A percentile compares a stretch with the other conserved stretches of the same genome.
Evolutionary conservation across 1,140 invertebrate species (phyloP).

Genomic region (Drosophila burlai): DNA sequence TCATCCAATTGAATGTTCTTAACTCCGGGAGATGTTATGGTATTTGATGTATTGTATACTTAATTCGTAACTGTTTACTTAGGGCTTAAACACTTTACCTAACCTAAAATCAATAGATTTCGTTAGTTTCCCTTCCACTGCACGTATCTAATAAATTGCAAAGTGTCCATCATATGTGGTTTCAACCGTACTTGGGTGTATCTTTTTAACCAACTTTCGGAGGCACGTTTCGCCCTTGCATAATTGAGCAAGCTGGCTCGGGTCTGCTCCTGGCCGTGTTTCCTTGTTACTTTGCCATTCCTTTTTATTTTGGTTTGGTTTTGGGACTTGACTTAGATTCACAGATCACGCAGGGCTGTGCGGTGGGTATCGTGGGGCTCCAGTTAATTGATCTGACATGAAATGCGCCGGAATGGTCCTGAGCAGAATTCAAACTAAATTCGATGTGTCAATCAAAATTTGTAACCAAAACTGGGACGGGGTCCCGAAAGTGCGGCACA

Average conservation of each 20-base stretch:
- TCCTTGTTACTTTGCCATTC: conserved; percentile 15
- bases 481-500: conserved; percentile 40
- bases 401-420: conserved; percentile 5
- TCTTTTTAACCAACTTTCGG: conserved; percentile 42
- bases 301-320: conserved; percentile 45
- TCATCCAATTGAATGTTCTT: not conserved
- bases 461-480: conserved; percentile 46
- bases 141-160: not conserved
- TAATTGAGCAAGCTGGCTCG: conserved; percentile 62
- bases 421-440: conserved; percentile 46
- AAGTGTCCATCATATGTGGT: not conserved
- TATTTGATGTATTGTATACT: not conserved
- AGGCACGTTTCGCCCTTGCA: conserved; percentile 70
- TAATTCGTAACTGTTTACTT: not conserved
- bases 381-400: conserved; percentile 60
- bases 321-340: conserved; percentile 18
- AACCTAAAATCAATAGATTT: not conserved
- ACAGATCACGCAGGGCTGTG: not conserved
- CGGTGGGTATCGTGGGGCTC: not conserved
- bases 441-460: conserved; percentile 74
- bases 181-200: conserved; percentile 17
- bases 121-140: not conserved
- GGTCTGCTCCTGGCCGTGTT: conserved; percentile 5
- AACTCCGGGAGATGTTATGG: not conserved
- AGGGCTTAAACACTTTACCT: not conserved